phyloP scores from a whole-genome alignment of 2,797 vertebrate species.

The Rhinoraja longicauda region DNA sequence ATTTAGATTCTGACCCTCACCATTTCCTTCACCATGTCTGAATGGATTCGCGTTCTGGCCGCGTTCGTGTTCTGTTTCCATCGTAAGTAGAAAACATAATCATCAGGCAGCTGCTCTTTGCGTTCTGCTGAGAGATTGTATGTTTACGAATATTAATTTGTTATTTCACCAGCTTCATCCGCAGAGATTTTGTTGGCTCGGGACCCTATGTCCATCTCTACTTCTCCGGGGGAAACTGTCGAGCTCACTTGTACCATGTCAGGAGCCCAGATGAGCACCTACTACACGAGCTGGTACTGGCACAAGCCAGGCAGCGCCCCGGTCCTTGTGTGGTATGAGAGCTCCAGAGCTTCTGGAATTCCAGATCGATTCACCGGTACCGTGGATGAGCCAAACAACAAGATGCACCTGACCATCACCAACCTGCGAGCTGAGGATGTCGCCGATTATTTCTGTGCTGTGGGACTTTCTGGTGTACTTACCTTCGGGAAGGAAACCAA shows the following conservation, averaged over 20 bases:
- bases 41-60: background rate
- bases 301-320: background rate
- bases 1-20: too few species aligned
- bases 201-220: background rate
- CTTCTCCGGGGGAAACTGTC: background rate
- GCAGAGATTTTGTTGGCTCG: background rate
- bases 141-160: too few species aligned
- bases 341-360: background rate
- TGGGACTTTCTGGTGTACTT: rapidly evolving
- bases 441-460: background rate
- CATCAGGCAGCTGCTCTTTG: background rate
- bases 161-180: background rate
- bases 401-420: background rate
- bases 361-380: background rate
- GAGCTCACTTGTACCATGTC: slow-evolving; percentile 20
- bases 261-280: background rate
- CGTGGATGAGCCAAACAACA: background rate
- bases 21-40: background rate
- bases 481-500: slow-evolving; percentile 19
- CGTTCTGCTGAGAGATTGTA: background rate
- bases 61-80: background rate
- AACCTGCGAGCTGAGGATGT: background rate
- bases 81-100: background rate
- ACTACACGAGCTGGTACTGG: background rate
- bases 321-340: background rate